Evolutionary conservation across 2,888 invertebrate species (phyloP).

Genomic region (Drosophila hamatofila): DNA sequence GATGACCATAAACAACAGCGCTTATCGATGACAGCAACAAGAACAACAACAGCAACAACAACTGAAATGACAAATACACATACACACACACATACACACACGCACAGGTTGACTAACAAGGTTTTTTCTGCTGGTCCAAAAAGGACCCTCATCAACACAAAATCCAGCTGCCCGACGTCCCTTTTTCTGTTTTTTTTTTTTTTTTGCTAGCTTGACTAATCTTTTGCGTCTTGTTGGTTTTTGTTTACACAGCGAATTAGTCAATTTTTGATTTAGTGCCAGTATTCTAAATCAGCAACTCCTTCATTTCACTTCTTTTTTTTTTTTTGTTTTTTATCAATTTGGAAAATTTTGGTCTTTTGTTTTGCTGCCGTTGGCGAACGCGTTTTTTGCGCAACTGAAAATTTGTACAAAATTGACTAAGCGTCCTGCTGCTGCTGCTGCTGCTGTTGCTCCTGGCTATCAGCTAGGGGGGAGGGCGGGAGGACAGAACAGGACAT

Average conservation of each 20-base stretch:
- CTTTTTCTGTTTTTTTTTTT: not conserved
- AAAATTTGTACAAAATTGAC: slow-evolving; percentile 68
- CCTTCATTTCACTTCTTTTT: not conserved
- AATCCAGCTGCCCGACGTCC: slow-evolving; percentile 50
- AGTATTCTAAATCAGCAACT: slow-evolving; percentile 23
- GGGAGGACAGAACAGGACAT: slow-evolving; percentile 1
- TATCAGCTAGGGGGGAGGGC: not conserved
- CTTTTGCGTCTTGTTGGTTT: slow-evolving; percentile 62
- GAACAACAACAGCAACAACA: slow-evolving; percentile 2
- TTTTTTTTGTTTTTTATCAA: slow-evolving; percentile 1
- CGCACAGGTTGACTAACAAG: slow-evolving; percentile 33
- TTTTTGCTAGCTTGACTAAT: slow-evolving; percentile 33
- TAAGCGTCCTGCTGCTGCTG: slow-evolving; percentile 34
- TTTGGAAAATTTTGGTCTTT: slow-evolving; percentile 13
- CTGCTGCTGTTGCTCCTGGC: slow-evolving; percentile 3
- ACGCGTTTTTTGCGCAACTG: slow-evolving; percentile 76
- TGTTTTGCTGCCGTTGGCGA: slow-evolving; percentile 64
- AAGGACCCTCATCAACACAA: slow-evolving; percentile 67
- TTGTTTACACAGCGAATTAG: slow-evolving; percentile 71
- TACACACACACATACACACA: slow-evolving; percentile 11
- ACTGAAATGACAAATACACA: not conserved
- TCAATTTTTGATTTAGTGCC: slow-evolving; percentile 52
- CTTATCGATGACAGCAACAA: slow-evolving; percentile 53
- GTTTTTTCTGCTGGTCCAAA: slow-evolving; percentile 27
- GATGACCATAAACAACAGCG: slow-evolving; percentile 61